A percentile compares a stretch with the other conserved stretches of the same genome.
Conservation (phyloP, 2,797 vertebrate genomes). For the Coccyzus lansbergi region DNA sequence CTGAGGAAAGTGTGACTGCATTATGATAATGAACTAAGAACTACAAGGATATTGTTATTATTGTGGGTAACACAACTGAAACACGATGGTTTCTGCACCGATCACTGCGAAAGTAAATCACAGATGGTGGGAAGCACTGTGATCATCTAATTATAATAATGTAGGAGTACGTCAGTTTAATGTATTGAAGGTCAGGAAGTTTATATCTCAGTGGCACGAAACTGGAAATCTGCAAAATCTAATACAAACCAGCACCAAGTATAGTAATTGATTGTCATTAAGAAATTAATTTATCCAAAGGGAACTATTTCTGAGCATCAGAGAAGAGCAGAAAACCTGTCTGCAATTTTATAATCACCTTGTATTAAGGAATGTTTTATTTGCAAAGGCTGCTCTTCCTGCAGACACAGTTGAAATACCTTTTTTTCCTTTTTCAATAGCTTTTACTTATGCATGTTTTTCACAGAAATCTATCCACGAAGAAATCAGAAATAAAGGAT, state of each 20-base stretch:
- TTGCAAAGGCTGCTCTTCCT: conserved; percentile 7
- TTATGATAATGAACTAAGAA: neutral
- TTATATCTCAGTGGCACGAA: conserved; percentile 30
- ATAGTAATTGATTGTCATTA: conserved; percentile 61
- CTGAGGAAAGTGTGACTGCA: neutral
- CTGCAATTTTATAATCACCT: neutral
- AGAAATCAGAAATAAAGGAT: neutral
- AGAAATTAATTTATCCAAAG: conserved; percentile 65
- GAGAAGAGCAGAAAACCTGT: neutral
- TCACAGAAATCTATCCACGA: neutral
- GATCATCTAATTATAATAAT: conserved; percentile 52
- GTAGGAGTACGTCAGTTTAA: conserved; percentile 42
- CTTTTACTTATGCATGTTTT: neutral
- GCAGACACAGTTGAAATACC: neutral
- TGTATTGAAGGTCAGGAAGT: conserved; percentile 58
- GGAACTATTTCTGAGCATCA: conserved; percentile 13
- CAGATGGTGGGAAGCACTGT: neutral
- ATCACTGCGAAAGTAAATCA: conserved; percentile 1
- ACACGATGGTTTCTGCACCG: neutral
- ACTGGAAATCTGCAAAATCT: conserved; percentile 57
- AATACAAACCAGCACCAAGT: conserved; percentile 55
- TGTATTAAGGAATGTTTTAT: conserved; percentile 19
- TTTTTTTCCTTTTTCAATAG: neutral
- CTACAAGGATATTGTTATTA: neutral
- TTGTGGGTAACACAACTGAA: neutral